Percentiles rank a stretch among this genome's conserved stretches.
Conservation (phyloP, 2,888 invertebrate genomes). For the Tipula unca region DNA sequence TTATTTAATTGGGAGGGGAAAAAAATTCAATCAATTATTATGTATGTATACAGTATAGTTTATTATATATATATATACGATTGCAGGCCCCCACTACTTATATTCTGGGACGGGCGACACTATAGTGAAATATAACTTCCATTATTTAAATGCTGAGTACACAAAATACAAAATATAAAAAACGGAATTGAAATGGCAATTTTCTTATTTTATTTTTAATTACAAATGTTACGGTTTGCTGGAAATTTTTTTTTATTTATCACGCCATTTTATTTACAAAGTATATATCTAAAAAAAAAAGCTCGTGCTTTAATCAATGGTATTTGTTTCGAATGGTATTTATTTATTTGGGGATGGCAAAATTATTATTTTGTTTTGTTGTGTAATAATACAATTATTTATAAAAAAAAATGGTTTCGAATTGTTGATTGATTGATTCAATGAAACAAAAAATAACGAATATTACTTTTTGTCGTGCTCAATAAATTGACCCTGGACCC, state of each 20-base stretch:
- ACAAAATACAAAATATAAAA: background rate
- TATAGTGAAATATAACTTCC: background rate
- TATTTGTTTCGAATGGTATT: background rate
- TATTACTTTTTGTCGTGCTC: background rate
- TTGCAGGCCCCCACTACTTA: background rate
- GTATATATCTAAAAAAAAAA: background rate
- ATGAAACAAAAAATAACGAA: background rate
- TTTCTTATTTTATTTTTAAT: background rate
- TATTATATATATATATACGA: background rate
- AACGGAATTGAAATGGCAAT: background rate
- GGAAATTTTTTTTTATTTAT: background rate
- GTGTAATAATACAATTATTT: background rate
- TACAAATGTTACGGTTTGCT: constrained; percentile 8
- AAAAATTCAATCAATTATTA: background rate
- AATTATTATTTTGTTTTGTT: background rate
- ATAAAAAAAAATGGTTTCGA: background rate
- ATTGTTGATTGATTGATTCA: background rate
- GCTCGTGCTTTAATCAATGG: background rate
- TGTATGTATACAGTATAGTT: background rate
- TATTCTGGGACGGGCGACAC: background rate
- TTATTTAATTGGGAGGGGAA: too few relatives aligned
- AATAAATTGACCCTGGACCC: background rate
- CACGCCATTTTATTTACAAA: constrained; percentile 1
- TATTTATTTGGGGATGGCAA: background rate
- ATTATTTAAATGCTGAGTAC: background rate